A percentile compares a stretch with the other conserved stretches of the same genome.
Evolutionary conservation across 2,888 invertebrate species (phyloP).

Genomic region (Epistrophe eligans): DNA sequence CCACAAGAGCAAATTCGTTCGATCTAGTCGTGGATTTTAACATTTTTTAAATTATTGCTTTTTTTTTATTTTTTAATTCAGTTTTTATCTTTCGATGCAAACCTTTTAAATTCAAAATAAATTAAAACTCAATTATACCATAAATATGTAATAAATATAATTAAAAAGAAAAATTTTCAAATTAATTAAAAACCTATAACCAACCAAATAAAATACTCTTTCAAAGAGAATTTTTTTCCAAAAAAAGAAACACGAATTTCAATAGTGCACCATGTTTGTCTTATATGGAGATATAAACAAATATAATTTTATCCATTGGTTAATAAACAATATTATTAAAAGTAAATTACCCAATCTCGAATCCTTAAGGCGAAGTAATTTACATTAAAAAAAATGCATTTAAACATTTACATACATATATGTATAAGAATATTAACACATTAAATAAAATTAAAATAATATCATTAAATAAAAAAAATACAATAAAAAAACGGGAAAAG

Average conservation of each 20-base stretch:
- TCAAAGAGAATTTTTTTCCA: not conserved
- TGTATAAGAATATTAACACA: slow-evolving; percentile 17
- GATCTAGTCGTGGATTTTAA: too few relatives aligned
- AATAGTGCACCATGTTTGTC: not conserved
- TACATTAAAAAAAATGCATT: not conserved
- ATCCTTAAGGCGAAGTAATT: slow-evolving; percentile 17
- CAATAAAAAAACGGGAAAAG: not conserved
- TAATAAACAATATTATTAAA: slow-evolving; percentile 4
- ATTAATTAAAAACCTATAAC: too few relatives aligned
- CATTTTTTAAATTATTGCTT: too few relatives aligned
- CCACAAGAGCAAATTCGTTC: too few relatives aligned
- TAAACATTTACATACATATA: not conserved
- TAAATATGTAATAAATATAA: too few relatives aligned
- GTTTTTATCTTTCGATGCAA: too few relatives aligned
- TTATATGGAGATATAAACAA: not conserved
- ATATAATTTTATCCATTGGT: not conserved
- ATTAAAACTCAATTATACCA: too few relatives aligned
- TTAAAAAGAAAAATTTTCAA: too few relatives aligned
- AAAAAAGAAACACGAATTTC: not conserved
- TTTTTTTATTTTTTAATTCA: too few relatives aligned
- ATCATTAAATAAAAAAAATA: slow-evolving; percentile 5
- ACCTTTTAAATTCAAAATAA: too few relatives aligned
- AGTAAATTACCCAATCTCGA: slow-evolving; percentile 14
- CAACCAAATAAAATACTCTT: not conserved
- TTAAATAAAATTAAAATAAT: slow-evolving; percentile 29